Conservation (phyloP, 2,797 vertebrate genomes). For the Xenentodon cancila region DNA sequence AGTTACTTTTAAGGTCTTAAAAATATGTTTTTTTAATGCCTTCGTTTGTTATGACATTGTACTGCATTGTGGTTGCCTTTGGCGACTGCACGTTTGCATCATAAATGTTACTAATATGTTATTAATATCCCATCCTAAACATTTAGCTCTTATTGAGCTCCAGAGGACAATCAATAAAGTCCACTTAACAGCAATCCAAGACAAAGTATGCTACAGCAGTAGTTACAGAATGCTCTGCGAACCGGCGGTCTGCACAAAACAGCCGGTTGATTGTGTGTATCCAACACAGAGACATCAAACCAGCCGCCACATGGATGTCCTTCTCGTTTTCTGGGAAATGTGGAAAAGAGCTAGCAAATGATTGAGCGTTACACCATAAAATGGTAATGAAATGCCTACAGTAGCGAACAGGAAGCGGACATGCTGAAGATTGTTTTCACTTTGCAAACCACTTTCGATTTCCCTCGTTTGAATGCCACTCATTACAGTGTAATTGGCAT, state of each 20-base stretch:
- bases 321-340: conserved; percentile 30
- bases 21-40: neutral
- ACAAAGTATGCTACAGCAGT: conserved; percentile 36
- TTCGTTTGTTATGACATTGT: neutral
- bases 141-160: conserved; percentile 30
- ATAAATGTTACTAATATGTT: conserved; percentile 37
- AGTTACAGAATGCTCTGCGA: conserved; percentile 30
- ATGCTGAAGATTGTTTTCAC: conserved; percentile 8
- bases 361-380: conserved; percentile 15
- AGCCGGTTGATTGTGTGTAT: conserved; percentile 40
- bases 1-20: neutral
- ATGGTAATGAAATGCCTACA: conserved; percentile 13
- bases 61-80: neutral
- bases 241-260: conserved; percentile 45
- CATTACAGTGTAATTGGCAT: conserved; percentile 13
- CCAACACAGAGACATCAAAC: conserved; percentile 47
- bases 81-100: neutral
- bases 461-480: conserved; percentile 10
- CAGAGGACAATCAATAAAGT: conserved; percentile 62
- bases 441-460: conserved; percentile 15
- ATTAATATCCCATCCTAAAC: conserved; percentile 37
- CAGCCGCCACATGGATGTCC: conserved; percentile 24
- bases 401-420: conserved; percentile 1
- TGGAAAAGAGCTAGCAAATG: conserved; percentile 6
- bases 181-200: conserved; percentile 49